These are phyloP conservation scores for Ptychodera flava DNA, from an alignment of 35 echinoderm and acorn worm species.

Conservation along the genomic window DNA sequence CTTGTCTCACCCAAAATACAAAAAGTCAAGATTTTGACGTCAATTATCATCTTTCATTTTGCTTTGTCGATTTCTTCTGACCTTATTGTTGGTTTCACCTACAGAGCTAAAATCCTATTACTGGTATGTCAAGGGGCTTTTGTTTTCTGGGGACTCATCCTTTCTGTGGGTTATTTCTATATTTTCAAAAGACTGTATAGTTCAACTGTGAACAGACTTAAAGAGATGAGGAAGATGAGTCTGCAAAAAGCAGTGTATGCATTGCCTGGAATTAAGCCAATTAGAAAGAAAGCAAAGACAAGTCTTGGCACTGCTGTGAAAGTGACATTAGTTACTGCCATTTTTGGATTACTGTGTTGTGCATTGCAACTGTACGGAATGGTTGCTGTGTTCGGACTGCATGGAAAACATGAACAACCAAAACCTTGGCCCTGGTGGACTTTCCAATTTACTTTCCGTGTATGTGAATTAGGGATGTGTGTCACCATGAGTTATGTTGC, in stretches of 20 bases:
- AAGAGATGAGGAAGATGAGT: constrained; percentile 68
- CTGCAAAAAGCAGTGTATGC: constrained; percentile 29
- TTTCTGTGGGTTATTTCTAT: constrained; percentile 65
- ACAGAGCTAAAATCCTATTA: constrained; percentile 35
- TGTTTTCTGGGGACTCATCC: constrained; percentile 77
- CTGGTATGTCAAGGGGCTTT: constrained; percentile 75
- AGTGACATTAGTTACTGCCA: constrained; percentile 64
- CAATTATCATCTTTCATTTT: constrained; percentile 70
- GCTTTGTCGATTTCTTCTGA: constrained; percentile 63
- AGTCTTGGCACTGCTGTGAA: constrained; percentile 83
- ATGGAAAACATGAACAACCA: constrained; percentile 43
- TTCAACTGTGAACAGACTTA: constrained; percentile 43
- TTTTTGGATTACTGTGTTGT: constrained; percentile 54
- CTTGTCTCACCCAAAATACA: constrained; percentile 75
- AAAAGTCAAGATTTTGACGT: constrained; percentile 42
- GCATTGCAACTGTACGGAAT: constrained; percentile 84
- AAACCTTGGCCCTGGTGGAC: constrained; percentile 90
- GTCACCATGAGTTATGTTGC: constrained; percentile 89
- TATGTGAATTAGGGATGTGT: constrained; percentile 90
- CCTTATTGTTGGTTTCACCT: constrained; percentile 51
- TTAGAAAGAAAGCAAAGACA: constrained; percentile 44
- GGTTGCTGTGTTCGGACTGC: constrained; percentile 71
- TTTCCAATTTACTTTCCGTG: constrained; percentile 80
- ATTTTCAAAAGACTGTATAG: constrained; percentile 83
- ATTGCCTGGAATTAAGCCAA: not conserved